Evolutionary conservation across 2,888 invertebrate species (phyloP).

Genomic region (Lasioglossum leucozonium): DNA sequence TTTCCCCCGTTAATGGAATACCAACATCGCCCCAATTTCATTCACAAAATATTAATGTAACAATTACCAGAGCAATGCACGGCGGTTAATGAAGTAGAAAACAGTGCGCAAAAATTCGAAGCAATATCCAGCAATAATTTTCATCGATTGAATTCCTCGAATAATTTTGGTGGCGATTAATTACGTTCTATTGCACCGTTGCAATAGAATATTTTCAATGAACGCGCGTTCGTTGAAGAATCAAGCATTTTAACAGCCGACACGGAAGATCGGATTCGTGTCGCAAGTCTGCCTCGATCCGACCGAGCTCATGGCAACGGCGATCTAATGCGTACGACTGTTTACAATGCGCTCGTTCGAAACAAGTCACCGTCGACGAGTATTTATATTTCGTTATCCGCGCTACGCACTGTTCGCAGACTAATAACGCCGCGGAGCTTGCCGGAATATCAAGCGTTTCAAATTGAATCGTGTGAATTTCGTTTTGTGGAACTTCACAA

Average conservation of each 20-base stretch:
- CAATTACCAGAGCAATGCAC: neutral
- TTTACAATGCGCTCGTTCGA: neutral
- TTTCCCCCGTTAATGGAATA: neutral
- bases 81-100: neutral
- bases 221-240: neutral
- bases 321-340: neutral
- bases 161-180: neutral
- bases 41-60: neutral
- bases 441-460: neutral
- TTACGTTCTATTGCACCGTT: neutral
- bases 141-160: neutral
- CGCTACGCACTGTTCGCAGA: neutral
- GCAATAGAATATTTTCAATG: neutral
- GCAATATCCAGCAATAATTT: neutral
- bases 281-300: neutral
- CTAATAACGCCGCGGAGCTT: neutral
- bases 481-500: slow-evolving; percentile 16
- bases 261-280: neutral
- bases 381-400: slow-evolving; percentile 1
- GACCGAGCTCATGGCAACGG: neutral
- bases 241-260: neutral
- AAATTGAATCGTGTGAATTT: slow-evolving; percentile 31
- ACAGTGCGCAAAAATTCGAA: neutral
- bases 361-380: neutral
- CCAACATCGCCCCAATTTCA: neutral